Evolutionary conservation across 2,797 vertebrate genomes (phyloP).

Genomic region (Pterois miles): DNA sequence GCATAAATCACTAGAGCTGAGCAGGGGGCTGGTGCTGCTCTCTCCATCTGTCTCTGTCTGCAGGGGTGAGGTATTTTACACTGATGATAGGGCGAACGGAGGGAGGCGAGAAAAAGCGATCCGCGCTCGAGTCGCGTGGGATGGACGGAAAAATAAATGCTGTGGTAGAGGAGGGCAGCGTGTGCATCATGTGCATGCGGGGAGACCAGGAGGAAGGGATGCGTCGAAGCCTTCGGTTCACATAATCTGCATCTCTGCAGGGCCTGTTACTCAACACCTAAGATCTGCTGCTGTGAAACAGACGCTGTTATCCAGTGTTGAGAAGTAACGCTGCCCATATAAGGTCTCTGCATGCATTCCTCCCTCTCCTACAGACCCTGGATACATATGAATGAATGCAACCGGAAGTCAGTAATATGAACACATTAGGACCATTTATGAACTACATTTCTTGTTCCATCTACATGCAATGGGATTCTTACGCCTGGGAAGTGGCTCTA

Average conservation of each 20-base stretch:
- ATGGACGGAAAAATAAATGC: constrained; percentile 67
- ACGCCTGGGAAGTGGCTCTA: constrained; percentile 5
- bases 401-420: background rate
- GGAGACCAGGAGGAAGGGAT: constrained; percentile 28
- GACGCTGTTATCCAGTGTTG: constrained; percentile 49
- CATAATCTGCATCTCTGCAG: constrained; percentile 66
- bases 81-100: constrained; percentile 65
- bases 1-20: constrained; percentile 77
- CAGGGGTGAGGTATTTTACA: constrained; percentile 77
- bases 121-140: constrained; percentile 53
- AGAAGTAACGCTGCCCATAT: constrained; percentile 48
- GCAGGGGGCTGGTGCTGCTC: constrained; percentile 69
- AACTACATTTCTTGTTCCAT: constrained; percentile 21
- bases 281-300: constrained; percentile 57
- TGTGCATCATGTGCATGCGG: constrained; percentile 37
- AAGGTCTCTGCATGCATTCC: constrained; percentile 46
- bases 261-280: constrained; percentile 54
- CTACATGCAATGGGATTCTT: constrained; percentile 15
- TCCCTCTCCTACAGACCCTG: constrained; percentile 30
- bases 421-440: constrained; percentile 9
- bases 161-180: constrained; percentile 40
- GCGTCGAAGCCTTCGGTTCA: constrained; percentile 48
- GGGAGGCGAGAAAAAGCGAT: constrained; percentile 64
- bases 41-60: constrained; percentile 82
- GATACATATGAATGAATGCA: constrained; percentile 37